Percentiles rank a stretch among this genome's conserved stretches.
Conservation (phyloP, 2,113 vertebrate species). For the Phalacrocorax pelagicus region DNA sequence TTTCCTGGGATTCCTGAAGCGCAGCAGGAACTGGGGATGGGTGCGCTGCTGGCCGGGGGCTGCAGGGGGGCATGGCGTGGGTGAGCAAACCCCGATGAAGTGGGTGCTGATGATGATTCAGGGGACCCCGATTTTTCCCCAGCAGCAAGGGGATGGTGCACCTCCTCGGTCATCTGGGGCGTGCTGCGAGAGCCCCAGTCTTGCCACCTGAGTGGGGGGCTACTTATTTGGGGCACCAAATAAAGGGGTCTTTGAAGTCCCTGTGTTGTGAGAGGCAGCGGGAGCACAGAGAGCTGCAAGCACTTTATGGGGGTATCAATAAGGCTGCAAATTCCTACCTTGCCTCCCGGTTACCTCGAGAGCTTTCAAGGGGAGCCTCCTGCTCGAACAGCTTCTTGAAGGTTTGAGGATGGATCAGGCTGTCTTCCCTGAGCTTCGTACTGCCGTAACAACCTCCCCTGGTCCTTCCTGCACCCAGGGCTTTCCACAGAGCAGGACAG, state of each 20-base stretch:
- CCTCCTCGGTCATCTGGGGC: accelerated
- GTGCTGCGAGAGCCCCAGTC: accelerated
- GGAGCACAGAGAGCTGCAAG: background rate
- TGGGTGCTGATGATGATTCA: background rate
- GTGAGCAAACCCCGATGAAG: background rate
- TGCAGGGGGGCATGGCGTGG: accelerated
- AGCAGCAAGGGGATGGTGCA: background rate
- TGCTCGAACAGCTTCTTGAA: background rate
- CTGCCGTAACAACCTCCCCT: background rate
- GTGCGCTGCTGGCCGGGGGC: background rate
- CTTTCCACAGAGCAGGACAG: background rate
- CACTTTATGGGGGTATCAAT: accelerated
- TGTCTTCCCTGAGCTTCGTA: background rate
- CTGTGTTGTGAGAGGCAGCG: background rate
- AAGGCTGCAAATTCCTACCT: background rate
- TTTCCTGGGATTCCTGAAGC: background rate
- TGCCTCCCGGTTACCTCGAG: background rate
- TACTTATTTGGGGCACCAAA: background rate
- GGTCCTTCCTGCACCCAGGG: background rate
- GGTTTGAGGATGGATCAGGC: background rate
- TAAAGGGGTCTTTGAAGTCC: background rate
- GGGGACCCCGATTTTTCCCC: background rate
- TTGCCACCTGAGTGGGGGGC: too few relatives aligned
- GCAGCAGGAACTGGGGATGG: too few relatives aligned
- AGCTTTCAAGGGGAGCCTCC: background rate